Evolutionary conservation across 2,888 invertebrate species (phyloP), one percentile per base, ranked within the genome.

Genomic region (Gnatocerus cornutus): DNA sequence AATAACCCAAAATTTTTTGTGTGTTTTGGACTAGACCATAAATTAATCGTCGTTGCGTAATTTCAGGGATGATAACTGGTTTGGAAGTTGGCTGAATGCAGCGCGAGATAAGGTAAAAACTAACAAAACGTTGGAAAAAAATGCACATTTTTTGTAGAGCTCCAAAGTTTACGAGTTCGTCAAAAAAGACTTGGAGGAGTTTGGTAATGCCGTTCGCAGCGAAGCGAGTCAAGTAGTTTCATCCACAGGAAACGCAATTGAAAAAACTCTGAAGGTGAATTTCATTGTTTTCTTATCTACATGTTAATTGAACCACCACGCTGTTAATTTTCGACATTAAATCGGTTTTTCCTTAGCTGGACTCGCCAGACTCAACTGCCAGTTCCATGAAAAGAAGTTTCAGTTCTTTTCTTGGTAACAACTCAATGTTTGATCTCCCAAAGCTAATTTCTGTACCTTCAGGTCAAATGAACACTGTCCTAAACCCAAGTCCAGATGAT

Each of bases 81-180:
- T 85, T 64, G 84, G 84, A 64, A 83, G 84, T 37, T 85, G 85
- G 85, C 74, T 85, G 65, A 84, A 71, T 77, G 85, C 85, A 45
- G 85, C 84, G 29, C 85, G 84, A 78, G 83, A 83, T 72, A 85
- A 84, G 81, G 84, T 85, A 76, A 74, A 56, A 37, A 58, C 16
- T 5, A 27, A 2, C 5, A 39, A 9, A 48, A 13, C 9, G n/a
- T 3, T 50, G 48, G 9, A 46, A 3, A 46, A 46, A 16, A n/a
- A 9, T 4, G 2, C 7, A 41, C n/a, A 41, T 41, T 41, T 41
- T 8, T 50, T 77, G 0, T 84, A 92, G 92, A 92, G 92, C 53
- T 89, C 89, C 0, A 92, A 92, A 81, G 92, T 93, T 1, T 87
- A 91, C 76, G 91, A 92, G 68, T 92, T 92, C 87, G 92, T 93